Conservation (phyloP, 2,888 invertebrate species). For the Balanococcus diminutus region DNA sequence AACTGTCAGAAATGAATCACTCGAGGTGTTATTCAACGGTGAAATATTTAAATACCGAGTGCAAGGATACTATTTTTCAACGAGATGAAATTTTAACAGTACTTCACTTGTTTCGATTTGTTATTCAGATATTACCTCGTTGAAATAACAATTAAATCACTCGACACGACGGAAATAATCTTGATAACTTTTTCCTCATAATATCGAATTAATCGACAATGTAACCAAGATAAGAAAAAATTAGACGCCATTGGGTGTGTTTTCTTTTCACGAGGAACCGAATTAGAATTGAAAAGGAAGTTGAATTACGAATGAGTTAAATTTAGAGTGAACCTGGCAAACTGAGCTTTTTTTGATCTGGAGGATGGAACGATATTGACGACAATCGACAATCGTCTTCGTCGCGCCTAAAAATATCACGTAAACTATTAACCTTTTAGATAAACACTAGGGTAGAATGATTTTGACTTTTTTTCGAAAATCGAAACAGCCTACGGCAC, state of each 20-base stretch:
- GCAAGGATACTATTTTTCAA: background rate
- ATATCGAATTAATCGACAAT: background rate
- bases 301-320: background rate
- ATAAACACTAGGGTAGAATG: too few species aligned
- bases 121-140: too few species aligned
- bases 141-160: background rate
- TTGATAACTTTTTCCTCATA: background rate
- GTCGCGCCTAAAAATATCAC: slow-evolving; percentile 14
- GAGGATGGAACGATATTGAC: background rate
- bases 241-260: background rate
- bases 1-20: slow-evolving; percentile 1
- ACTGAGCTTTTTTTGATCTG: background rate
- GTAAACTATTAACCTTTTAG: slow-evolving; percentile 12
- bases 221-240: background rate
- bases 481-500: too few species aligned
- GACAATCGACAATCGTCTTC: background rate
- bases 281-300: background rate
- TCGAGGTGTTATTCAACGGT: background rate
- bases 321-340: background rate
- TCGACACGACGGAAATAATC: background rate
- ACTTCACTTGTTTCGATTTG: background rate
- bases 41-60: background rate
- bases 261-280: background rate
- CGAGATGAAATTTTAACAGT: slow-evolving; percentile 17
- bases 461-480: too few species aligned